These are phyloP conservation scores for Charaxes varanes DNA, from an alignment of 1,140 invertebrate species.

Conservation along the genomic window DNA sequence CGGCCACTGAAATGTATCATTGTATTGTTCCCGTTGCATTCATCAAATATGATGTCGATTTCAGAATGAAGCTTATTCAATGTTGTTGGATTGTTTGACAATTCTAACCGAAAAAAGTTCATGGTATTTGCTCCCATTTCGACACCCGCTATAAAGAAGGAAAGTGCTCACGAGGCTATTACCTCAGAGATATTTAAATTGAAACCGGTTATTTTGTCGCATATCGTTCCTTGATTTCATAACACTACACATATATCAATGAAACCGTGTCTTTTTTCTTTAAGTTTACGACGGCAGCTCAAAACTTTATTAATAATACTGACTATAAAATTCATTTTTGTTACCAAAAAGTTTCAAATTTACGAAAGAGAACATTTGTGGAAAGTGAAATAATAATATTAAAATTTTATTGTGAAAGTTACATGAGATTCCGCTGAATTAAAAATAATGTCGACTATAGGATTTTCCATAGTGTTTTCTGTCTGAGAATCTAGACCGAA, in stretches of 20 bases:
- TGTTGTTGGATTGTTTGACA: slow-evolving; percentile 51
- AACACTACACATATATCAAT: slow-evolving; percentile 32
- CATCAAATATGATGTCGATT: slow-evolving; percentile 40
- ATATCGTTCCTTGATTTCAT: slow-evolving; percentile 29
- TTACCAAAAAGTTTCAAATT: slow-evolving; percentile 29
- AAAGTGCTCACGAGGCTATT: slow-evolving; percentile 67
- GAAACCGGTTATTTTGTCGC: slow-evolving; percentile 23
- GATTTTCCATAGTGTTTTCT: slow-evolving; percentile 31
- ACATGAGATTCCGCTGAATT: slow-evolving; percentile 14
- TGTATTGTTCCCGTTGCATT: slow-evolving; percentile 38
- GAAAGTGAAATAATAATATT: slow-evolving; percentile 17
- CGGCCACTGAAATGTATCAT: too few relatives aligned
- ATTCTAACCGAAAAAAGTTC: slow-evolving; percentile 40
- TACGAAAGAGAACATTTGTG: slow-evolving; percentile 20
- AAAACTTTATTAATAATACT: slow-evolving; percentile 28
- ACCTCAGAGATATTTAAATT: slow-evolving; percentile 47
- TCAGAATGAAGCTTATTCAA: slow-evolving; percentile 57
- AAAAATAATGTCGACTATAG: slow-evolving; percentile 28
- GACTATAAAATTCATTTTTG: slow-evolving; percentile 35
- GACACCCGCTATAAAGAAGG: slow-evolving; percentile 75
- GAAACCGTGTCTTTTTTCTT: slow-evolving; percentile 30
- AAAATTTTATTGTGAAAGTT: slow-evolving; percentile 20
- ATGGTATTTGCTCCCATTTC: slow-evolving; percentile 58
- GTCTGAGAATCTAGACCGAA: slow-evolving; percentile 32
- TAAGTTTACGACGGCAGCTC: slow-evolving; percentile 13